Evolutionary conservation across 2,113 vertebrate genomes (phyloP).

Genomic region (Caranx melampygus): DNA sequence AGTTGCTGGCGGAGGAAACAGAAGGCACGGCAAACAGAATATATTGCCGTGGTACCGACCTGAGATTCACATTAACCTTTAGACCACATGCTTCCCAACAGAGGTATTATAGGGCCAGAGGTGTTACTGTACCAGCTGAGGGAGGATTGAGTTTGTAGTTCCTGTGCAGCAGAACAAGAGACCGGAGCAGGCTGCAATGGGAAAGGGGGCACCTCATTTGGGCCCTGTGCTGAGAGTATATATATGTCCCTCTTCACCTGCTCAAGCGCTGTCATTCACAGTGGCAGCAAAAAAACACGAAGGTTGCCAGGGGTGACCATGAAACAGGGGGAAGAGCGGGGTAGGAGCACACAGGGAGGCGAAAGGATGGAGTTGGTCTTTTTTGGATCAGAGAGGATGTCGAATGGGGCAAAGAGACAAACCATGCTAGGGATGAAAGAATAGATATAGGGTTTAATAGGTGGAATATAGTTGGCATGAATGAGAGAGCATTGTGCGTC

Average conservation of each 20-base stretch:
- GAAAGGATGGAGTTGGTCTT: slow-evolving; percentile 64
- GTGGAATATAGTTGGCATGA: slow-evolving; percentile 69
- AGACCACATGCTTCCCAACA: slow-evolving; percentile 67
- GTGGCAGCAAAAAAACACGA: slow-evolving; percentile 41
- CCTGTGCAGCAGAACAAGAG: slow-evolving; percentile 43
- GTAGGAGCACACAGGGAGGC: slow-evolving; percentile 50
- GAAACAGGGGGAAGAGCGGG: slow-evolving; percentile 35
- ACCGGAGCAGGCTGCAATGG: slow-evolving; percentile 24
- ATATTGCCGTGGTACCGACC: slow-evolving; percentile 45
- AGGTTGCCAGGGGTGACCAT: slow-evolving; percentile 61
- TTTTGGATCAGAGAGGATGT: slow-evolving; percentile 68
- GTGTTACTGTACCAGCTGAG: slow-evolving; percentile 63
- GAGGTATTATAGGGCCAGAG: slow-evolving; percentile 70
- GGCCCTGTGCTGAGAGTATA: slow-evolving; percentile 42
- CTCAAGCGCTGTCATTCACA: slow-evolving; percentile 32
- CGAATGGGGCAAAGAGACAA: slow-evolving; percentile 63
- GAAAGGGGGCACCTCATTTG: slow-evolving; percentile 54
- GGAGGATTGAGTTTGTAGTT: slow-evolving; percentile 50
- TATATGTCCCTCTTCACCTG: slow-evolving; percentile 53
- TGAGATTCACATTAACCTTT: slow-evolving; percentile 74
- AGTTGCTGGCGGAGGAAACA: slow-evolving; percentile 46
- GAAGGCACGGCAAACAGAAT: slow-evolving; percentile 58
- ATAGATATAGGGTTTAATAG: slow-evolving; percentile 68
- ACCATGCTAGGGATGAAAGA: slow-evolving; percentile 65
- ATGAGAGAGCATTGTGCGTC: slow-evolving; percentile 53